Evolutionary conservation across 2,113 vertebrate genomes (phyloP).

Genomic region (Callopanchax toddi): DNA sequence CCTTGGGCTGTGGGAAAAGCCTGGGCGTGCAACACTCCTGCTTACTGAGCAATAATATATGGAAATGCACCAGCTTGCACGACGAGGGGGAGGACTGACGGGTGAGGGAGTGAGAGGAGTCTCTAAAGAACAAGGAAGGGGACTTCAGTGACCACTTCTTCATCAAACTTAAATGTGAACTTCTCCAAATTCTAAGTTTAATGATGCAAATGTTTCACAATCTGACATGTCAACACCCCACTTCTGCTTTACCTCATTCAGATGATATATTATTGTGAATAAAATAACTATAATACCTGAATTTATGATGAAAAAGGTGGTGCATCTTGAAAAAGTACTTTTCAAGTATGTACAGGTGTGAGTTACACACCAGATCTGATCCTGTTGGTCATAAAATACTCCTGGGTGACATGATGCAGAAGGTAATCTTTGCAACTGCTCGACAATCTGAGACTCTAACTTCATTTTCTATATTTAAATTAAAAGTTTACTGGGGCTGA

Average conservation of each 20-base stretch:
- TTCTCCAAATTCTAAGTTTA: slow-evolving; percentile 30
- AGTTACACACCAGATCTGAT: neutral
- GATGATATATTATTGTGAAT: no score
- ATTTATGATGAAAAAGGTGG: no score
- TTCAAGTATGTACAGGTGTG: neutral
- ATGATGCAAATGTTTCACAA: slow-evolving; percentile 46
- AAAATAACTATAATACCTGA: no score
- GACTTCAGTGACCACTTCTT: slow-evolving; percentile 33
- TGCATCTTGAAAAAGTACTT: no score
- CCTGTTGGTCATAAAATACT: slow-evolving; percentile 10
- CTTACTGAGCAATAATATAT: slow-evolving; percentile 80
- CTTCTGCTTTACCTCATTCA: slow-evolving; percentile 26
- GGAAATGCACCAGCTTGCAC: slow-evolving; percentile 66
- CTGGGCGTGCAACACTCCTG: slow-evolving; percentile 67
- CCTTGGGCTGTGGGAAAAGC: slow-evolving; percentile 74
- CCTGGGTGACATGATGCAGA: slow-evolving; percentile 13
- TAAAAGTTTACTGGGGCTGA: slow-evolving; percentile 39
- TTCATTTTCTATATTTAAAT: slow-evolving; percentile 58
- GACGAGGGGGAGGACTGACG: slow-evolving; percentile 26
- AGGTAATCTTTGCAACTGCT: slow-evolving; percentile 25
- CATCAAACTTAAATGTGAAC: slow-evolving; percentile 29
- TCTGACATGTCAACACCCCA: slow-evolving; percentile 42
- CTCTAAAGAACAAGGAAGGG: slow-evolving; percentile 36
- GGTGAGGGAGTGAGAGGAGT: slow-evolving; percentile 19
- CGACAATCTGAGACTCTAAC: slow-evolving; percentile 33